A percentile compares a stretch with the other conserved stretches of the same genome.
Evolutionary conservation across 2,888 invertebrate genomes (phyloP).

Genomic region (Calameuta idolon): DNA sequence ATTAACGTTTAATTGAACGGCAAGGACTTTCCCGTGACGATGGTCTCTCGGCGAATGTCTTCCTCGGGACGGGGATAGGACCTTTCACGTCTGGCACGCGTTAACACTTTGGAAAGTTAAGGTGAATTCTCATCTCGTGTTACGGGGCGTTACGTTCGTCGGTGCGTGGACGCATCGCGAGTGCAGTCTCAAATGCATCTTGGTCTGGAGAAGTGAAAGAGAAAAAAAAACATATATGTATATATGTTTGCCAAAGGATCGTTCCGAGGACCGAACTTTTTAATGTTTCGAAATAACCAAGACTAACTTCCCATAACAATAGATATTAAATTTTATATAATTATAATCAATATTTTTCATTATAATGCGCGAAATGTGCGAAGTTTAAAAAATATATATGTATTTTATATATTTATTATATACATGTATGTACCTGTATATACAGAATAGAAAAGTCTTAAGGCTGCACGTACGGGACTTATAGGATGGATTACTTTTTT

Average conservation of each 20-base stretch:
- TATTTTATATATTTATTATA: no score
- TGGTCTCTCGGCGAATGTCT: neutral
- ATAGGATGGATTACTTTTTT: constrained; percentile 5
- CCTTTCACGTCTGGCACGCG: neutral
- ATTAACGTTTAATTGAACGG: constrained; percentile 39
- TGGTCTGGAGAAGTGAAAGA: neutral
- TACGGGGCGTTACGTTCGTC: neutral
- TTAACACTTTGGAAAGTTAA: neutral
- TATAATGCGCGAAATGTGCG: no score
- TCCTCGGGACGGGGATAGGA: neutral
- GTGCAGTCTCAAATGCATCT: neutral
- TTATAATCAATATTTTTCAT: no score
- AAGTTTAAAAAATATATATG: no score
- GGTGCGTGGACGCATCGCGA: neutral
- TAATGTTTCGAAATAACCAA: no score
- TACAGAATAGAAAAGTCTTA: constrained; percentile 14
- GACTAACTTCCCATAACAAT: no score
- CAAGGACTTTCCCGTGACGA: constrained; percentile 1
- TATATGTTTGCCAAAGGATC: neutral
- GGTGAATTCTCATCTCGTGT: neutral
- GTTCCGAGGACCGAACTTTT: no score
- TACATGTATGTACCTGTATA: constrained; percentile 12
- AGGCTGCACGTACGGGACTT: neutral
- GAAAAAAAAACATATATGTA: neutral
- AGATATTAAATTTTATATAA: no score